Evolutionary conservation across 2,888 invertebrate genomes (phyloP).

Genomic region (Drosophila hamatofila): DNA sequence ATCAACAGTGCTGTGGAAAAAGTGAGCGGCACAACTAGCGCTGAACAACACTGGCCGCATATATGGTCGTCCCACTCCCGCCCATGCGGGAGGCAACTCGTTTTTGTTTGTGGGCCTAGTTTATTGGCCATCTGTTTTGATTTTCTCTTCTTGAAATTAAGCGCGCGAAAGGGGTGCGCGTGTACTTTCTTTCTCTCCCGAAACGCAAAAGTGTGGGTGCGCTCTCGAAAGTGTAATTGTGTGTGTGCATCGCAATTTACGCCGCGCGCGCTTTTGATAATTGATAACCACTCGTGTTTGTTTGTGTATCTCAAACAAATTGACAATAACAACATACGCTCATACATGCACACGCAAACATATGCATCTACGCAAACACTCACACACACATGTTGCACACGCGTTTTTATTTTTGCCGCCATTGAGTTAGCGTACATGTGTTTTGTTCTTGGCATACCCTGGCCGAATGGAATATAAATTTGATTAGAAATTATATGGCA

Average conservation of each 20-base stretch:
- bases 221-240: conserved; percentile 1
- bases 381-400: conserved; percentile 75
- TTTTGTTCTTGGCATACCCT: background rate
- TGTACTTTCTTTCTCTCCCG: conserved; percentile 73
- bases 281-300: conserved; percentile 67
- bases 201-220: conserved; percentile 45
- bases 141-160: conserved; percentile 78
- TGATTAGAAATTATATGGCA: background rate
- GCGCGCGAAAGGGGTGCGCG: conserved; percentile 80
- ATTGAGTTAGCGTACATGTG: conserved; percentile 28
- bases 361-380: conserved; percentile 67
- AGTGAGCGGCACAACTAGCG: conserved; percentile 59
- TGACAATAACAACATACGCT: conserved; percentile 44
- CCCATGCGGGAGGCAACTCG: conserved; percentile 43
- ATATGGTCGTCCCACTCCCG: conserved; percentile 49
- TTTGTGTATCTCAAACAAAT: conserved; percentile 53
- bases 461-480: background rate
- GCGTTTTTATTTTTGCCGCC: conserved; percentile 58
- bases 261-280: conserved; percentile 65
- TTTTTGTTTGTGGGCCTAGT: conserved; percentile 64
- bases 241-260: conserved; percentile 62
- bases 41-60: conserved; percentile 51
- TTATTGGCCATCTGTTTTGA: conserved; percentile 72
- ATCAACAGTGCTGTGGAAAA: conserved; percentile 67
- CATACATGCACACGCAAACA: conserved; percentile 5